Percentiles rank a stretch among this genome's conserved stretches.
phyloP scores from a whole-genome alignment of 1,140 invertebrate genomes.

The Aphaenogaster floridana region DNA sequence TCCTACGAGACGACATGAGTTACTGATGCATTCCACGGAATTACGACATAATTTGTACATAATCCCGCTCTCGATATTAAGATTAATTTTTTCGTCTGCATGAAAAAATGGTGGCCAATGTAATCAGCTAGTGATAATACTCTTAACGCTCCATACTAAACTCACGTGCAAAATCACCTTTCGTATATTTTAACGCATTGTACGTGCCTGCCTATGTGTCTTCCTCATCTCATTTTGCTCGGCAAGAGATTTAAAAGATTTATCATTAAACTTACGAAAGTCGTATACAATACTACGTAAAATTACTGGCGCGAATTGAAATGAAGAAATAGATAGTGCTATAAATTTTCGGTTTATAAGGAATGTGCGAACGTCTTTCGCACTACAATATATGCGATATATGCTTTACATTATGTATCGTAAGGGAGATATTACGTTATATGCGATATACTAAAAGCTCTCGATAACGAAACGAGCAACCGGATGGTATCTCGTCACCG shows the following conservation, averaged over 20 bases:
- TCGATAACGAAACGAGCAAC: not conserved
- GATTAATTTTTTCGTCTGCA: conserved; percentile 5
- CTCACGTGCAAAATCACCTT: not conserved
- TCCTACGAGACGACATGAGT: not conserved
- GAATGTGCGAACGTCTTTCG: not conserved
- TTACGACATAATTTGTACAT: not conserved
- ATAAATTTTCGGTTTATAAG: not conserved
- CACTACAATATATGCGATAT: not conserved
- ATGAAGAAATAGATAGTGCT: not conserved
- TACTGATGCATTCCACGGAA: not conserved
- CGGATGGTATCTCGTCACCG: not conserved
- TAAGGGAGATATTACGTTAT: not conserved
- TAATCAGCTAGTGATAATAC: not conserved
- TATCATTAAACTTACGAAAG: not conserved
- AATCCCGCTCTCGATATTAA: not conserved
- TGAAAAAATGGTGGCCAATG: conserved; percentile 2
- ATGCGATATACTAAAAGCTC: not conserved
- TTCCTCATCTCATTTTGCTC: not conserved
- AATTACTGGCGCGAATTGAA: not conserved
- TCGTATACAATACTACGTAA: not conserved
- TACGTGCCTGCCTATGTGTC: not conserved
- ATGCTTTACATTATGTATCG: not conserved
- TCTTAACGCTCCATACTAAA: conserved; percentile 7
- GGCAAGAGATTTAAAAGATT: not conserved
- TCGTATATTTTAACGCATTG: not conserved